Conservation (phyloP, 2,888 invertebrate species). For the Tipula confusa region DNA sequence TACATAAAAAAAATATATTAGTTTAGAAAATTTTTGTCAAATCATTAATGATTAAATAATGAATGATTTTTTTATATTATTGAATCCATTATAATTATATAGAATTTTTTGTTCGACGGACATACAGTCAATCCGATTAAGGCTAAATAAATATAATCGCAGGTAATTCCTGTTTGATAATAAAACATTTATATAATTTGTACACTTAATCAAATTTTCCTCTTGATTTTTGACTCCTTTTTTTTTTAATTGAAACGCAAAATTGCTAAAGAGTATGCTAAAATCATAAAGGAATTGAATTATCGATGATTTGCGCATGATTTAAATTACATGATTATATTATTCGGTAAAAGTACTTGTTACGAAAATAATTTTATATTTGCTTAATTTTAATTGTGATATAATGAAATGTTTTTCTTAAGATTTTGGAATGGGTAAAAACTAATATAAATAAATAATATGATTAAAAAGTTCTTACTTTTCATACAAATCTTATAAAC, state of each 20-base stretch:
- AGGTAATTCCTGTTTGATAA: neutral
- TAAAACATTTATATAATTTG: too few species aligned
- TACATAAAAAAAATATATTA: neutral
- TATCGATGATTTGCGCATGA: neutral
- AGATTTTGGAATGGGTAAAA: neutral
- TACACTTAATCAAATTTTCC: too few species aligned
- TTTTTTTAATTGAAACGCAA: too few species aligned
- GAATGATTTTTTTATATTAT: neutral
- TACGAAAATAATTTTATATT: neutral
- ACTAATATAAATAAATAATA: neutral
- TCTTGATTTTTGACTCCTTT: too few species aligned
- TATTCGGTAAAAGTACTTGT: neutral
- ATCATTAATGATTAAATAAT: slow-evolving; percentile 6
- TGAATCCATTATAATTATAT: neutral
- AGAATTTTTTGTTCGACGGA: neutral
- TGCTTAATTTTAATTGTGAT: neutral
- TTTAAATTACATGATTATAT: neutral
- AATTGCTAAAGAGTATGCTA: too few species aligned
- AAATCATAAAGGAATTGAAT: neutral
- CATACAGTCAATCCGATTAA: neutral
- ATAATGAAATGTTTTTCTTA: neutral
- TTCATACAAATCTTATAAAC: neutral
- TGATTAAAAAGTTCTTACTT: neutral
- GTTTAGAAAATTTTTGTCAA: neutral
- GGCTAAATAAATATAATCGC: neutral